Evolutionary conservation across 2,797 vertebrate species (phyloP).

Genomic region (Sebastes wilsoni): DNA sequence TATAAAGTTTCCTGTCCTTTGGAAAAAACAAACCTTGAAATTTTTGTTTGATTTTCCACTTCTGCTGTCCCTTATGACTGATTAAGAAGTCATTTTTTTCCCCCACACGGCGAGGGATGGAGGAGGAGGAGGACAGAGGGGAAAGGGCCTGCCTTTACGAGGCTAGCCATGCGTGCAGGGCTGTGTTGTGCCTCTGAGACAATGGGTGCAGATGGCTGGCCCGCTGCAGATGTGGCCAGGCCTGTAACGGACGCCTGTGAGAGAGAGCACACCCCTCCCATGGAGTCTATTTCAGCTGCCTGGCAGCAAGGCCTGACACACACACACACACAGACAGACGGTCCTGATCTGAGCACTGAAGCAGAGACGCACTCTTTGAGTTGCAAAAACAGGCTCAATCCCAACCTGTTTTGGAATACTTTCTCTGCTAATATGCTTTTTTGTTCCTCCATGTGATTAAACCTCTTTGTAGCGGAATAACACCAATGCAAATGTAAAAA

Average conservation of each 20-base stretch:
- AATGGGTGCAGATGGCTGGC: slow-evolving; percentile 84
- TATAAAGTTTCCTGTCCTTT: slow-evolving; percentile 12
- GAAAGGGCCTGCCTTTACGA: slow-evolving; percentile 67
- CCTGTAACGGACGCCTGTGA: slow-evolving; percentile 80
- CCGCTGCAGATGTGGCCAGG: slow-evolving; percentile 80
- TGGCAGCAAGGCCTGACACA: slow-evolving; percentile 58
- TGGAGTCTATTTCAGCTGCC: slow-evolving; percentile 69
- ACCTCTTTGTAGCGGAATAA: background rate
- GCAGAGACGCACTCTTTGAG: slow-evolving; percentile 6
- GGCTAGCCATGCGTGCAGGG: slow-evolving; percentile 78
- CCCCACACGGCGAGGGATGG: slow-evolving; percentile 36
- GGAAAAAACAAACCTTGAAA: slow-evolving; percentile 47
- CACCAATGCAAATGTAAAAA: background rate
- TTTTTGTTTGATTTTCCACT: slow-evolving; percentile 35
- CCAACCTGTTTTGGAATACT: background rate
- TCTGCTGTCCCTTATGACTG: slow-evolving; percentile 49
- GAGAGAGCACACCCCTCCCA: slow-evolving; percentile 72
- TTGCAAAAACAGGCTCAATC: background rate
- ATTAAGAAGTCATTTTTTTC: slow-evolving; percentile 76
- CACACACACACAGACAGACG: slow-evolving; percentile 44
- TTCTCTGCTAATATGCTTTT: background rate
- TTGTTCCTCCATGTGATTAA: background rate
- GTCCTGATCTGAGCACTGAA: slow-evolving; percentile 13
- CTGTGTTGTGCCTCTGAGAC: slow-evolving; percentile 76
- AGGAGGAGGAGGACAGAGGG: slow-evolving; percentile 58